Conservation (phyloP, 2,113 vertebrate genomes). For the Pygoscelis antarcticus region DNA sequence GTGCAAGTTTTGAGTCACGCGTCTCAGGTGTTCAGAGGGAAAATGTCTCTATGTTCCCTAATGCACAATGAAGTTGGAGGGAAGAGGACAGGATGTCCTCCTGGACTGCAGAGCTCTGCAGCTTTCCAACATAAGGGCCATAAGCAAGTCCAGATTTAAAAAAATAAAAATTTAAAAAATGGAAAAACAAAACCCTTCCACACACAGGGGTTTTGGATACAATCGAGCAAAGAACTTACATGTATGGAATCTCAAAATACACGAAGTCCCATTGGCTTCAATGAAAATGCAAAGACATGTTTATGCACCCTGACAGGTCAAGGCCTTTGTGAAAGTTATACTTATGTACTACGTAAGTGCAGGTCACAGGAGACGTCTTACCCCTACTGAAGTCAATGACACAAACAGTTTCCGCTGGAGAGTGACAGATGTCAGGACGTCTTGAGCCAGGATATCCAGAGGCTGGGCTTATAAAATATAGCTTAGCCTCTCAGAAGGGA, state of each 20-base stretch:
- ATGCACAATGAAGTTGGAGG: background rate
- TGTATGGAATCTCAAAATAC: background rate
- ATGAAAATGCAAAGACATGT: background rate
- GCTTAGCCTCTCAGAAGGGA: background rate
- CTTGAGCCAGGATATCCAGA: background rate
- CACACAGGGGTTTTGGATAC: background rate
- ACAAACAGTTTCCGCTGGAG: background rate
- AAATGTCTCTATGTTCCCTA: rapidly evolving
- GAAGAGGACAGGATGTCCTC: background rate
- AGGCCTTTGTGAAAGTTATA: background rate
- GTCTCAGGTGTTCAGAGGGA: background rate
- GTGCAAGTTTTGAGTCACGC: background rate
- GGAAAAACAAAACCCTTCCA: background rate
- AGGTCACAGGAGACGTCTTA: background rate
- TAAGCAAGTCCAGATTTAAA: background rate
- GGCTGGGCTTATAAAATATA: background rate
- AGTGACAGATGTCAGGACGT: background rate
- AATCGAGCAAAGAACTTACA: background rate
- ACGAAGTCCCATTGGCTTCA: background rate
- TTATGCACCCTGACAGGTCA: background rate
- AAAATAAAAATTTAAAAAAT: background rate
- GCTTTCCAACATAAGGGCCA: background rate
- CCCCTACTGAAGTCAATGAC: background rate
- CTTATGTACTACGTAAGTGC: background rate
- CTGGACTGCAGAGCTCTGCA: background rate